phyloP scores from a whole-genome alignment of 1,140 invertebrate genomes.

The Drosophila serrata region DNA sequence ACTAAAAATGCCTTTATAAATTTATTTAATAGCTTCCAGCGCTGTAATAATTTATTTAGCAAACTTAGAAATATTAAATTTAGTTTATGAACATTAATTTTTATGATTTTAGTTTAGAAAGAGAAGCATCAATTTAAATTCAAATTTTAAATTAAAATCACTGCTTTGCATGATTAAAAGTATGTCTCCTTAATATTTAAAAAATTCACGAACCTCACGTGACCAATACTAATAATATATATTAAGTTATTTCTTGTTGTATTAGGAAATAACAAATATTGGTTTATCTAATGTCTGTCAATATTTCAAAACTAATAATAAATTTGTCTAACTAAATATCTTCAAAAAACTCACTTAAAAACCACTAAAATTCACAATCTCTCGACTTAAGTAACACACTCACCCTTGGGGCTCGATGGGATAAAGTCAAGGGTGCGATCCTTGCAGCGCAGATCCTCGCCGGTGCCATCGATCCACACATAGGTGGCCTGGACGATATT shows the following conservation, averaged over 20 bases:
- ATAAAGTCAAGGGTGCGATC: conserved; percentile 91
- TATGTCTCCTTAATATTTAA: background rate
- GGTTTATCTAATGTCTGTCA: background rate
- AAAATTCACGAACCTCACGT: background rate
- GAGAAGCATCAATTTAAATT: background rate
- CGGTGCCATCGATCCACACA: conserved; percentile 96
- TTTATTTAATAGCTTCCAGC: background rate
- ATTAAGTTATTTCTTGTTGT: background rate
- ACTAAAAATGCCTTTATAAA: background rate
- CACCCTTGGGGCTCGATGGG: conserved; percentile 89
- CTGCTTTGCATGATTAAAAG: background rate
- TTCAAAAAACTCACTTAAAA: background rate
- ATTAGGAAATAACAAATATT: background rate
- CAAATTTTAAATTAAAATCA: background rate
- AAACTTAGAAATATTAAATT: background rate
- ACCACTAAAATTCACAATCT: no score
- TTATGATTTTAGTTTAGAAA: background rate
- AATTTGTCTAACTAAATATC: background rate
- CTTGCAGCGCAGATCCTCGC: conserved; percentile 92
- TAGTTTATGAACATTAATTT: background rate
- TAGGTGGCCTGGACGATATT: conserved; percentile 91
- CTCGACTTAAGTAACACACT: conserved; percentile 20
- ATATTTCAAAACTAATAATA: background rate
- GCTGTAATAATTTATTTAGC: background rate
- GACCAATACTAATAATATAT: background rate